phyloP scores from a whole-genome alignment of 2,888 invertebrate species.

The Bombylius discolor region DNA sequence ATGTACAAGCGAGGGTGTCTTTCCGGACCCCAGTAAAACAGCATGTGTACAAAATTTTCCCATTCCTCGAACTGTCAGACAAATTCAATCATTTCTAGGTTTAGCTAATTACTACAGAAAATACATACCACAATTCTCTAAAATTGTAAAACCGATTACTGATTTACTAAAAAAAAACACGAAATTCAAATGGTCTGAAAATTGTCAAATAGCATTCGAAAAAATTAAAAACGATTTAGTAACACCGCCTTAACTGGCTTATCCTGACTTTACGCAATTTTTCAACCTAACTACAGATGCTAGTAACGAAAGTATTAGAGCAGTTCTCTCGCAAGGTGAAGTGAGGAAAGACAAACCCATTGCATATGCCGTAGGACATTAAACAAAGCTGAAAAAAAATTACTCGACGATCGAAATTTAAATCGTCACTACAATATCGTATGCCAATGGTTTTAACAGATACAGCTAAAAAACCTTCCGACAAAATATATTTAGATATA shows the following conservation, averaged over 20 bases:
- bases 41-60: background rate
- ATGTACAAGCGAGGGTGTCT: conserved; percentile 17
- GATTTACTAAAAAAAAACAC: background rate
- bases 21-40: background rate
- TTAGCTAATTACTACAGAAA: conserved; percentile 3
- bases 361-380: background rate
- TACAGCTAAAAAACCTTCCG: background rate
- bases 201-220: conserved; percentile 1
- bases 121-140: conserved; percentile 21
- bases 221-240: background rate
- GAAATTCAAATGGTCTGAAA: background rate
- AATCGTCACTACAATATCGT: background rate
- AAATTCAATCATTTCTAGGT: background rate
- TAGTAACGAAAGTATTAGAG: conserved; percentile 14
- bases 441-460: background rate
- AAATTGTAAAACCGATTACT: background rate
- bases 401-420: background rate
- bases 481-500: background rate
- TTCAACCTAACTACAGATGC: conserved; percentile 22
- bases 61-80: background rate
- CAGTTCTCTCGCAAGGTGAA: conserved; percentile 15
- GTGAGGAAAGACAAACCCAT: too few species aligned
- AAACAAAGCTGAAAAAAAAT: background rate
- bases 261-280: background rate
- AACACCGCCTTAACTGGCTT: background rate